phyloP scores from a whole-genome alignment of 2,113 vertebrate genomes.

The Micronycteris hirsuta region DNA sequence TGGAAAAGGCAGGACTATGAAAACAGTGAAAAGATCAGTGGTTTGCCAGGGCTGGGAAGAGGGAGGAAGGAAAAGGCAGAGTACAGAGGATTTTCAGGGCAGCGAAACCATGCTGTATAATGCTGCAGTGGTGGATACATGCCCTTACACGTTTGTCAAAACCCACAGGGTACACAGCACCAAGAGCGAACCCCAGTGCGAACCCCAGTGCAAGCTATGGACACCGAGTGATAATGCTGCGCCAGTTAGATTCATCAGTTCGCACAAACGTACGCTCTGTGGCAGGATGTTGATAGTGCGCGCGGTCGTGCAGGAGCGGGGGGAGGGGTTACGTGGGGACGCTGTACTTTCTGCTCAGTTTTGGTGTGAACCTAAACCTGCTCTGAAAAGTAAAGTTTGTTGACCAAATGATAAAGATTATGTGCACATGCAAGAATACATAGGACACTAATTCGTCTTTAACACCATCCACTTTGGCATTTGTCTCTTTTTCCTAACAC shows the following conservation, averaged over 20 bases:
- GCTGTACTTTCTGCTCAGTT: neutral
- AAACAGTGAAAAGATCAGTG: neutral
- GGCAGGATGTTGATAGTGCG: neutral
- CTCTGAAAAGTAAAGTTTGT: neutral
- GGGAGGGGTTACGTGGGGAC: neutral
- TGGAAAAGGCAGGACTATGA: neutral
- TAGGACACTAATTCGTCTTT: neutral
- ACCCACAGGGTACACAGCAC: neutral
- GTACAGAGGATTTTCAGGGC: neutral
- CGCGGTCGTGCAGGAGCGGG: neutral
- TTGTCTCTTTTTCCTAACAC: neutral
- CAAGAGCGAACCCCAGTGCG: neutral
- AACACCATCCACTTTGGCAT: neutral
- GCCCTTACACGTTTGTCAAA: neutral
- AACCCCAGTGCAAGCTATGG: too few relatives aligned
- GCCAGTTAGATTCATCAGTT: neutral
- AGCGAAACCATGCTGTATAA: neutral
- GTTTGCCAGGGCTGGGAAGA: neutral
- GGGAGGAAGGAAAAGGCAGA: neutral
- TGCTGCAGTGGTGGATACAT: neutral
- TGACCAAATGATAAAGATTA: neutral
- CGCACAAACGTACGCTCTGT: neutral
- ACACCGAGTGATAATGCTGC: neutral
- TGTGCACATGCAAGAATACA: neutral
- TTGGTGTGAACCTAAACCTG: neutral